phyloP scores from a whole-genome alignment of 2,113 vertebrate species.

The Danionella cerebrum region DNA sequence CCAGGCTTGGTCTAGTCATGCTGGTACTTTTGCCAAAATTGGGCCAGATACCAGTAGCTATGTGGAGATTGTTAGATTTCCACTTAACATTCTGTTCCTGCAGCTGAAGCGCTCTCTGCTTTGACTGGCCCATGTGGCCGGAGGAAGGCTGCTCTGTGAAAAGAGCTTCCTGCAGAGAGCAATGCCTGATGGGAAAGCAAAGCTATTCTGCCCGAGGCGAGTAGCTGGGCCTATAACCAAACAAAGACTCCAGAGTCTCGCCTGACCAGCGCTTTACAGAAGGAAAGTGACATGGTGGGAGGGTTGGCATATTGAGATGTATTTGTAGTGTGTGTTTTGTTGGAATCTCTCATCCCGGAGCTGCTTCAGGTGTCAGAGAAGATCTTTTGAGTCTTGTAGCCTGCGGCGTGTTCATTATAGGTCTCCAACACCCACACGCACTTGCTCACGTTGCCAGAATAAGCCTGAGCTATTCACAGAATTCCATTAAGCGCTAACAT shows the following conservation, averaged over 20 bases:
- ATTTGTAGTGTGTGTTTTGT: constrained; percentile 6
- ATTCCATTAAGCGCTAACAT: not conserved
- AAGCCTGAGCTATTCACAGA: not conserved
- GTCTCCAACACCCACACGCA: not conserved
- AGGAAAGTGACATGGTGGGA: constrained; percentile 5
- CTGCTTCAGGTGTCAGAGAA: constrained; percentile 16
- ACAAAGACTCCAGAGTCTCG: constrained; percentile 40
- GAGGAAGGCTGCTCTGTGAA: constrained; percentile 36
- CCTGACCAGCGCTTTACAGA: constrained; percentile 48
- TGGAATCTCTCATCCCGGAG: constrained; percentile 10
- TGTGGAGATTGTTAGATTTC: not conserved
- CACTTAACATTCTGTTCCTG: not conserved
- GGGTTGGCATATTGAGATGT: constrained; percentile 16
- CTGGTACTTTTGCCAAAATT: too few relatives aligned
- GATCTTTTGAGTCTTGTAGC: constrained; percentile 23
- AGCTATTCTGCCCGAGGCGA: constrained; percentile 56
- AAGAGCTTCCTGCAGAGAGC: constrained; percentile 35
- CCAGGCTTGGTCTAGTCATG: too few relatives aligned
- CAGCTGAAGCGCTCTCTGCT: not conserved
- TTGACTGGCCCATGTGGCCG: constrained; percentile 41
- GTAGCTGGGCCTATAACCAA: constrained; percentile 39
- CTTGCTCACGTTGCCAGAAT: not conserved
- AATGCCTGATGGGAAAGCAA: constrained; percentile 55
- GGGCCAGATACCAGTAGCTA: not conserved
- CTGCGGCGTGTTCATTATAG: constrained; percentile 6